Evolutionary conservation across 2,888 invertebrate genomes (phyloP).

Genomic region (Caenorhabditis wallacei): DNA sequence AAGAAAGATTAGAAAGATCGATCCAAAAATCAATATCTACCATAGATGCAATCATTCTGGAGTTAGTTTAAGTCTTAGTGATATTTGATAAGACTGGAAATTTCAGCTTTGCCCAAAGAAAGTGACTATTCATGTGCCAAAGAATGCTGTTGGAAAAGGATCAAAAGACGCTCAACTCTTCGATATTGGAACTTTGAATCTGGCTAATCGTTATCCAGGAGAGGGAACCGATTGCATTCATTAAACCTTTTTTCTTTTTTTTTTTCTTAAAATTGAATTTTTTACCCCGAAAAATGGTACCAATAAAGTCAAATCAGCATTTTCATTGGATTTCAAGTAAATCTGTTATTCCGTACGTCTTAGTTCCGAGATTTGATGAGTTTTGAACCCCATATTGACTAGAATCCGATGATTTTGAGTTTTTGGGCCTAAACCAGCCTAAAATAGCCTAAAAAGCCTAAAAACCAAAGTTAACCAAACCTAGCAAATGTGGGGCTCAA

Average conservation of each 20-base stretch:
- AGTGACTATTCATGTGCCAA: conserved; percentile 60
- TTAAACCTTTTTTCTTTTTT: conserved; percentile 12
- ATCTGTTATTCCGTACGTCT: no score
- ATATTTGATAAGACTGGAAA: background rate
- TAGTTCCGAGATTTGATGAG: no score
- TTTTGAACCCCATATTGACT: no score
- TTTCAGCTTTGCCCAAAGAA: conserved; percentile 64
- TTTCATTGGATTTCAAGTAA: no score
- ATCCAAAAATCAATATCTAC: conserved; percentile 68
- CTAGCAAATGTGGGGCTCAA: no score
- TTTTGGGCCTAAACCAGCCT: no score
- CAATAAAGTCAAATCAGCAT: no score
- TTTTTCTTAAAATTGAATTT: no score
- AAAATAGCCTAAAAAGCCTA: no score
- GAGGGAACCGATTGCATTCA: conserved; percentile 62
- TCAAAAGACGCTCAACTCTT: conserved; percentile 46
- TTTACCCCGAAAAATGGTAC: no score
- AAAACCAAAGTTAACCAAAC: no score
- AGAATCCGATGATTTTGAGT: no score
- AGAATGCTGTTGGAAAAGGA: conserved; percentile 59
- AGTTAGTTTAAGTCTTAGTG: conserved; percentile 12
- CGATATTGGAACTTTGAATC: conserved; percentile 56
- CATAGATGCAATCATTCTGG: conserved; percentile 65
- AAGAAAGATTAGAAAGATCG: conserved; percentile 66
- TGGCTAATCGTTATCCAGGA: conserved; percentile 63